A percentile compares a stretch with the other conserved stretches of the same genome.
Evolutionary conservation across 1,140 invertebrate genomes (phyloP).

Genomic region (Asbolus verrucosus): DNA sequence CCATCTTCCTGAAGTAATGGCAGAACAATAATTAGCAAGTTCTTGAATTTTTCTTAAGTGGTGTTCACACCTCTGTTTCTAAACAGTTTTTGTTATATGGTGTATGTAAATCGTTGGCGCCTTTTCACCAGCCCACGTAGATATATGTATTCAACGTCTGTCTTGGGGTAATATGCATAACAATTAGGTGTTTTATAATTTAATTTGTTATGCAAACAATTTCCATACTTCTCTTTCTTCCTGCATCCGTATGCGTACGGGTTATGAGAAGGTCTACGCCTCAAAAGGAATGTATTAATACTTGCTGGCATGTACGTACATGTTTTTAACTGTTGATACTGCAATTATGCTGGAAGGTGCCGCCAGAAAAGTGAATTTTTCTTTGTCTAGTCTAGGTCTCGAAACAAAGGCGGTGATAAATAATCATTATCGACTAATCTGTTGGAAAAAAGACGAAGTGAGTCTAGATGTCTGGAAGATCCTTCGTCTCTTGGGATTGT

Average conservation of each 20-base stretch:
- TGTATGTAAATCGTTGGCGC: conserved; percentile 36
- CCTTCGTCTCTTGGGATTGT: conserved; percentile 8
- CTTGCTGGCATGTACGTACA: too few species aligned
- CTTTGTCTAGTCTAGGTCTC: too few species aligned
- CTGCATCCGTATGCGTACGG: too few species aligned
- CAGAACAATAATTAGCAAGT: conserved; percentile 11
- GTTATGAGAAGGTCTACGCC: too few species aligned
- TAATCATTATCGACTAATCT: conserved; percentile 14
- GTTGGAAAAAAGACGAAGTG: neutral
- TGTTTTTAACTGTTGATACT: too few species aligned
- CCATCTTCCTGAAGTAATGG: neutral
- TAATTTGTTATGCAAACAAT: conserved; percentile 17
- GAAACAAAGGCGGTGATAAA: conserved; percentile 11
- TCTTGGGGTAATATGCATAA: conserved; percentile 19
- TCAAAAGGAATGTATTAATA: too few species aligned
- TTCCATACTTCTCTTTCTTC: neutral
- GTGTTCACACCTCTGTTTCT: conserved; percentile 3
- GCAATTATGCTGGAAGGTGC: too few species aligned
- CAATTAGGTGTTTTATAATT: conserved; percentile 27
- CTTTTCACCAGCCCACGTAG: conserved; percentile 22
- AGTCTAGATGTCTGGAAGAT: neutral
- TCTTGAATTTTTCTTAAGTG: conserved; percentile 4
- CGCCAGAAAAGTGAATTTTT: too few species aligned
- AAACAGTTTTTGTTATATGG: conserved; percentile 8
- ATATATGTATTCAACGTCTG: too few species aligned